Conservation (phyloP, 2,113 vertebrate genomes). For the Haliaeetus leucogaster region DNA sequence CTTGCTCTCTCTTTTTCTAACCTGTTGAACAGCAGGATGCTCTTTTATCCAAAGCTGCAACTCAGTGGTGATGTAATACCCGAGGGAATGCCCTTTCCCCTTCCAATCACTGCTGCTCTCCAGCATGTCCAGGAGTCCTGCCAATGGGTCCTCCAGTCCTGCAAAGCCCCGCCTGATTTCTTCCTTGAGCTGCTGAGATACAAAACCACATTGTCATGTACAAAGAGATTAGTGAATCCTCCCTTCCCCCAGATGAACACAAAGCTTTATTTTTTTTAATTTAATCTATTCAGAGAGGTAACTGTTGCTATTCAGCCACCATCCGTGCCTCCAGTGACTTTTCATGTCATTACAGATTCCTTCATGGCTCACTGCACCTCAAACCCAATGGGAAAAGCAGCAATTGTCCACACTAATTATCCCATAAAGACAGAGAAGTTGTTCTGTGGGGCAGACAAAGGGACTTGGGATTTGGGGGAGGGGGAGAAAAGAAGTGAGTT, state of each 20-base stretch:
- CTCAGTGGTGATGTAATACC: slow-evolving; percentile 29
- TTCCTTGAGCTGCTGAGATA: slow-evolving; percentile 64
- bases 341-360: slow-evolving; percentile 63
- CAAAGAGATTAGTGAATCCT: slow-evolving; percentile 40
- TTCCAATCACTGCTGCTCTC: not conserved
- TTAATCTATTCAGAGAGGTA: slow-evolving; percentile 70
- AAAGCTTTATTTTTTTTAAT: slow-evolving; percentile 51
- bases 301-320: slow-evolving; percentile 69
- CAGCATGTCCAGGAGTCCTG: slow-evolving; percentile 60
- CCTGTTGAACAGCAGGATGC: slow-evolving; percentile 45
- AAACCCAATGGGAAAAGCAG: slow-evolving; percentile 56
- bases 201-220: slow-evolving; percentile 40
- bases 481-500: slow-evolving; percentile 3
- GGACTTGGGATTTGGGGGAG: slow-evolving; percentile 34
- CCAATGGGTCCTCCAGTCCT: slow-evolving; percentile 31
- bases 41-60: slow-evolving; percentile 55
- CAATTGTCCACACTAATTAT: slow-evolving; percentile 68
- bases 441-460: slow-evolving; percentile 52
- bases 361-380: slow-evolving; percentile 60
- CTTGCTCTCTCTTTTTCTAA: slow-evolving; percentile 25
- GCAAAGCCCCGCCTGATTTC: slow-evolving; percentile 54
- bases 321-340: slow-evolving; percentile 56
- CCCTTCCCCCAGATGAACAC: slow-evolving; percentile 8
- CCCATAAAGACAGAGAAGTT: slow-evolving; percentile 61
- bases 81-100: slow-evolving; percentile 27